Evolutionary conservation across 1,140 invertebrate genomes (phyloP).

Genomic region (Colletes latitarsis): DNA sequence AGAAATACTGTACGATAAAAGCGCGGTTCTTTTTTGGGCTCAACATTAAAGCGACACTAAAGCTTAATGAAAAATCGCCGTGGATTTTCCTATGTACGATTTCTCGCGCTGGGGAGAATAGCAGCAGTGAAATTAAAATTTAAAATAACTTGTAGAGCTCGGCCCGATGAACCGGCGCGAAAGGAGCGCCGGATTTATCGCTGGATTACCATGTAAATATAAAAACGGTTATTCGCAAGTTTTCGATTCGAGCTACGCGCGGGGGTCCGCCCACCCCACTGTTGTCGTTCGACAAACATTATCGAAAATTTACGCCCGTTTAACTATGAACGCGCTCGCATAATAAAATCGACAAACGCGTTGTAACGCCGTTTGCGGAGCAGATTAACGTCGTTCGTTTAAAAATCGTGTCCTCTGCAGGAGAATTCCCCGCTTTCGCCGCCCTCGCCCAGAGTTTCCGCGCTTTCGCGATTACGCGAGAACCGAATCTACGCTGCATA

Average conservation of each 20-base stretch:
- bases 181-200: slow-evolving; percentile 37
- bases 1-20: slow-evolving; percentile 11
- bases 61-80: slow-evolving; percentile 33
- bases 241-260: slow-evolving; percentile 9
- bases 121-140: slow-evolving; percentile 38
- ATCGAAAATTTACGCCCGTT: slow-evolving; percentile 38
- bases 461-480: slow-evolving; percentile 14
- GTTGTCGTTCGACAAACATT: slow-evolving; percentile 13
- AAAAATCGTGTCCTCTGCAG: slow-evolving; percentile 17
- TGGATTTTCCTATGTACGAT: slow-evolving; percentile 19
- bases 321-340: slow-evolving; percentile 36
- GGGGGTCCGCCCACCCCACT: neutral
- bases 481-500: no score
- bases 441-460: no score
- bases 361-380: slow-evolving; percentile 30
- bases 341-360: slow-evolving; percentile 40
- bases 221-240: slow-evolving; percentile 50
- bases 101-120: slow-evolving; percentile 5
- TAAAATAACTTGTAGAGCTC: slow-evolving; percentile 35
- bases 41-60: neutral
- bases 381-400: slow-evolving; percentile 27
- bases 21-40: neutral
- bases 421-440: neutral
- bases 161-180: slow-evolving; percentile 23
- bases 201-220: slow-evolving; percentile 45